Base-by-base conservation (phyloP, 2,888 invertebrate genomes). In the Xylocampa areola region DNA sequence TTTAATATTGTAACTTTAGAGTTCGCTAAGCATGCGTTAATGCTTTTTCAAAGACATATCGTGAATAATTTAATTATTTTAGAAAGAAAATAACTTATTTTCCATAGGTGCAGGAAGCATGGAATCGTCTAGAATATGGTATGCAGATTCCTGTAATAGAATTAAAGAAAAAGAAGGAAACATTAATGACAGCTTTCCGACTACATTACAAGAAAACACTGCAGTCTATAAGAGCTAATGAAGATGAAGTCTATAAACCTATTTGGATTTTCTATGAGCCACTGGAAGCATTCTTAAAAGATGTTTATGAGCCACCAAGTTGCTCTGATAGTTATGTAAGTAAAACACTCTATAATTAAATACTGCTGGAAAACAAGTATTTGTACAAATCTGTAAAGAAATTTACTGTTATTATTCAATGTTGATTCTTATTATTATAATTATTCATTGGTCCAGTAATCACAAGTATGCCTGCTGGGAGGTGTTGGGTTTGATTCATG, bases 151-250 rank as follows among this genome's bases (percentile, higher is more conserved):
- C 68, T 7, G 49, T 68, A 8, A 6, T 37, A 11, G 68, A 68
- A 40, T 6, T 68, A 2, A 68, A 68, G 47, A 64, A 53, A 35
- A 68, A 68, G 23, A 68, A 68, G 16, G 68, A 68, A 48, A 59
- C 69, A 0, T 44, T 68, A n/a, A 59, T 70, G 54, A 48, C 70
- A 1, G 55, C 69, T 27, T 66, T 59, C 19, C 39, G 70, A 21
- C 41, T 58, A 23, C 52, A 68, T 59, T 51, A 58, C 19, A 68
- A 68, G 44, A 68, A 58, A 49, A 63, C 39, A 40, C 7, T 61
- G 11, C 54, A 51, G 16, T 66, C 61, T 2, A 30, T 55, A 14
- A 29, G 33, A 29, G 8, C 29, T 8, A 54, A 48, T 19, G 63
- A 63, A 13, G 57, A 58, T n/a, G 62, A 63, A 37, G 11, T 59